Evolutionary conservation across 2,888 invertebrate species (phyloP).

Genomic region (Harpagoxenus sublaevis): DNA sequence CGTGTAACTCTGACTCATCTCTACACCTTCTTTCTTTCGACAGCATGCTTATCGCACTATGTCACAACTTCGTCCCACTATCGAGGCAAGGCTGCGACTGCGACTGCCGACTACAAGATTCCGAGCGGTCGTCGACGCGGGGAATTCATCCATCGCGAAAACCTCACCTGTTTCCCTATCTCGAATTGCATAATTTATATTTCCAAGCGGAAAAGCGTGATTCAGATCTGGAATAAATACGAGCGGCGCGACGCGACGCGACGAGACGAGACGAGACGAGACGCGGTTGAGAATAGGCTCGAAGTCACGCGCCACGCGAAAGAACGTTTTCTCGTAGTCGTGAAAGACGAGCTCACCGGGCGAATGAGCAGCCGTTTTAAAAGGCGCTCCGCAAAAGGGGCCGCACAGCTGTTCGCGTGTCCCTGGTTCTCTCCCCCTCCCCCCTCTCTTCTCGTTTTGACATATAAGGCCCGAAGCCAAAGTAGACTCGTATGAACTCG

Average conservation of each 20-base stretch:
- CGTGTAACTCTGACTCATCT: not conserved
- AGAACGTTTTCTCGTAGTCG: slow-evolving; percentile 42
- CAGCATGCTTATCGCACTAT: slow-evolving; percentile 3
- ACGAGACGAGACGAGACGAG: not conserved
- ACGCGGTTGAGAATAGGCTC: slow-evolving; percentile 16
- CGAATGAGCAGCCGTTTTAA: slow-evolving; percentile 68
- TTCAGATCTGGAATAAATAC: slow-evolving; percentile 3
- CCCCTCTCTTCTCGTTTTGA: slow-evolving; percentile 55
- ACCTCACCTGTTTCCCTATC: not conserved
- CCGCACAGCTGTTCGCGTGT: slow-evolving; percentile 75
- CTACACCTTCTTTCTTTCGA: not conserved
- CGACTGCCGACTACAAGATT: not conserved
- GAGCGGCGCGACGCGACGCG: not conserved
- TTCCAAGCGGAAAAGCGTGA: slow-evolving; percentile 2
- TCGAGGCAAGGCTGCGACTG: not conserved
- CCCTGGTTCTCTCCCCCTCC: slow-evolving; percentile 5
- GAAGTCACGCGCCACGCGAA: not conserved
- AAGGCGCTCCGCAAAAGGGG: slow-evolving; percentile 73
- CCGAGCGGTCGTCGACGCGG: not conserved
- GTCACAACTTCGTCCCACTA: not conserved
- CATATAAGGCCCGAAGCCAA: slow-evolving; percentile 72
- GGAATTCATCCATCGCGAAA: not conserved
- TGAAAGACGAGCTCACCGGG: slow-evolving; percentile 52
- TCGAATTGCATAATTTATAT: slow-evolving; percentile 24
- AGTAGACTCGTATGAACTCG: slow-evolving; percentile 35